Evolutionary conservation across 2,113 vertebrate genomes (phyloP).

Genomic region (Bos javanicus): DNA sequence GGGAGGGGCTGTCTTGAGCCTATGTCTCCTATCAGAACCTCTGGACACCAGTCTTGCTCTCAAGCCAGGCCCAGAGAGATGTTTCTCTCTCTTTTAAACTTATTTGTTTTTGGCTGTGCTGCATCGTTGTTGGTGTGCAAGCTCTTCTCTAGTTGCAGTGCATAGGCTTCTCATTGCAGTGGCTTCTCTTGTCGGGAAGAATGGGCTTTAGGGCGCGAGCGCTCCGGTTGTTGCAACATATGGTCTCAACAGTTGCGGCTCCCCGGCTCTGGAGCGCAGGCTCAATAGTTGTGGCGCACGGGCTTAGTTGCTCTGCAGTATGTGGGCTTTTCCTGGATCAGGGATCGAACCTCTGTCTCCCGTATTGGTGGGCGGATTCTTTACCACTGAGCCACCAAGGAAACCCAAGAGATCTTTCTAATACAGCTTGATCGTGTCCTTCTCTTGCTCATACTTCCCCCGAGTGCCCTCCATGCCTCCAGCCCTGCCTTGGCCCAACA

Average conservation of each 20-base stretch:
- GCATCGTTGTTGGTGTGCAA: neutral
- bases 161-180: neutral
- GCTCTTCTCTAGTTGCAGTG: neutral
- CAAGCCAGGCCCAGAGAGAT: neutral
- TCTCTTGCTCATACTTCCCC: neutral
- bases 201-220: neutral
- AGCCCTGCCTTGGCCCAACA: neutral
- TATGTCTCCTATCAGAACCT: neutral
- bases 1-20: neutral
- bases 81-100: neutral
- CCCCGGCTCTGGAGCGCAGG: neutral
- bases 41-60: neutral
- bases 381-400: neutral
- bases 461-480: neutral
- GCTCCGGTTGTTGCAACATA: rapidly evolving
- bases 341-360: neutral
- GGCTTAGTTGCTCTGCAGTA: neutral
- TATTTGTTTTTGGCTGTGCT: neutral
- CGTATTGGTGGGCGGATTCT: neutral
- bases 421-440: too few species aligned
- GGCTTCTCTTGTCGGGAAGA: neutral
- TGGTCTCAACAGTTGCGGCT: neutral
- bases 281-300: neutral
- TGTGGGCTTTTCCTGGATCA: neutral
- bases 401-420: neutral